Percentiles rank a stretch among this genome's conserved stretches.
Conservation (phyloP, 2,888 invertebrate species). For the Trypoxylon attenuatum region DNA sequence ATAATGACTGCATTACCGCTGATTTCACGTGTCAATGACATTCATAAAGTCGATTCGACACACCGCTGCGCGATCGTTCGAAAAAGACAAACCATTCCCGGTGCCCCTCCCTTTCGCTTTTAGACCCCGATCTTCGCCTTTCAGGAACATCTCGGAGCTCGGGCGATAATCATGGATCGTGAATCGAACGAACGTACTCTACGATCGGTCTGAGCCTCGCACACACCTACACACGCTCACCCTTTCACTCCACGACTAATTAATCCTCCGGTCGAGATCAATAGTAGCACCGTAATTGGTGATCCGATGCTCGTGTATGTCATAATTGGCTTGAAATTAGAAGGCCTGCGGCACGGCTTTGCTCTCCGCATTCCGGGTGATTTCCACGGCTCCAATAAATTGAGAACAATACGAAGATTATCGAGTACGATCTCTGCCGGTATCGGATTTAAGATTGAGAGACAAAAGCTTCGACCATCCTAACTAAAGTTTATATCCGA, state of each 20-base stretch:
- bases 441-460: no score
- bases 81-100: not conserved
- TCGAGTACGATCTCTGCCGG: no score
- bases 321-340: not conserved
- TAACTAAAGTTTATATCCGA: no score
- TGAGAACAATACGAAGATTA: no score
- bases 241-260: no score
- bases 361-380: not conserved
- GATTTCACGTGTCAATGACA: conserved; percentile 6
- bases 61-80: not conserved
- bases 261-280: not conserved
- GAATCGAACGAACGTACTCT: not conserved
- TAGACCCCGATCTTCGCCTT: not conserved
- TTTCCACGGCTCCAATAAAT: not conserved
- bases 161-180: not conserved
- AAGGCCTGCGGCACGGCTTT: not conserved
- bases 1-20: conserved; percentile 29
- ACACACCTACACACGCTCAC: no score
- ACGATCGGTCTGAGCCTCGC: no score
- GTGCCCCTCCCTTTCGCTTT: not conserved
- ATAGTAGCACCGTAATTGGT: no score
- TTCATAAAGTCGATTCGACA: not conserved
- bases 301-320: not conserved
- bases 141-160: not conserved
- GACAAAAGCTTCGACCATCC: no score